phyloP scores from a whole-genome alignment of 2,888 invertebrate species.

The Trisateles emortualis region DNA sequence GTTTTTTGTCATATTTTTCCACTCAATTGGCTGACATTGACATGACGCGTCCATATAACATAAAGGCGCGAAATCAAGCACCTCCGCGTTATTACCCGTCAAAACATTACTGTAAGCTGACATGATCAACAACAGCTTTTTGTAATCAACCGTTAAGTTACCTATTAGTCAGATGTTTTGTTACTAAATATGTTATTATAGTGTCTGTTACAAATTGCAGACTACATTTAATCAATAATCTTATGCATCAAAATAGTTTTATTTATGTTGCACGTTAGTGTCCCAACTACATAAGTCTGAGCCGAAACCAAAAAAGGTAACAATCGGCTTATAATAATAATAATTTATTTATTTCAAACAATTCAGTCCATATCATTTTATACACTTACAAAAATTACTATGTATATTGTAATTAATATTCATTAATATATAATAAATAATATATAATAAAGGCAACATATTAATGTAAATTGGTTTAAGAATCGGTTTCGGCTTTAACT shows the following conservation, averaged over 20 bases:
- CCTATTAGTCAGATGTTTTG: constrained; percentile 44
- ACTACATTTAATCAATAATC: constrained; percentile 31
- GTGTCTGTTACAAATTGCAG: constrained; percentile 44
- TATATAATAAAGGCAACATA: too few species aligned
- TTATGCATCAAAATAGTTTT: constrained; percentile 18
- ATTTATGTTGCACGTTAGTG: too few species aligned
- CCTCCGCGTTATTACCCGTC: constrained; percentile 54
- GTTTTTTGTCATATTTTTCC: constrained; percentile 60
- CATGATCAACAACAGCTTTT: constrained; percentile 58
- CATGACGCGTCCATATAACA: constrained; percentile 61
- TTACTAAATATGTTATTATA: constrained; percentile 49
- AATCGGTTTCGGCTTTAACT: too few species aligned
- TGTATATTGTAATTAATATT: too few species aligned
- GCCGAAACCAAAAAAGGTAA: too few species aligned
- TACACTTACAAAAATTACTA: too few species aligned
- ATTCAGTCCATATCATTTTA: too few species aligned
- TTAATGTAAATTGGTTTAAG: too few species aligned
- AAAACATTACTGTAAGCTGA: constrained; percentile 63
- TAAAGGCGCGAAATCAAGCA: constrained; percentile 66
- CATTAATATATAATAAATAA: too few species aligned
- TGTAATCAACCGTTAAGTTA: constrained; percentile 63
- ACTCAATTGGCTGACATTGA: constrained; percentile 67
- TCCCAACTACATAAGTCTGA: too few species aligned
- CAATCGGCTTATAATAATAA: too few species aligned
- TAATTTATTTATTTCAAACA: too few species aligned